Evolutionary conservation across 1,140 invertebrate genomes (phyloP).

Genomic region (Batillaria attramentaria): DNA sequence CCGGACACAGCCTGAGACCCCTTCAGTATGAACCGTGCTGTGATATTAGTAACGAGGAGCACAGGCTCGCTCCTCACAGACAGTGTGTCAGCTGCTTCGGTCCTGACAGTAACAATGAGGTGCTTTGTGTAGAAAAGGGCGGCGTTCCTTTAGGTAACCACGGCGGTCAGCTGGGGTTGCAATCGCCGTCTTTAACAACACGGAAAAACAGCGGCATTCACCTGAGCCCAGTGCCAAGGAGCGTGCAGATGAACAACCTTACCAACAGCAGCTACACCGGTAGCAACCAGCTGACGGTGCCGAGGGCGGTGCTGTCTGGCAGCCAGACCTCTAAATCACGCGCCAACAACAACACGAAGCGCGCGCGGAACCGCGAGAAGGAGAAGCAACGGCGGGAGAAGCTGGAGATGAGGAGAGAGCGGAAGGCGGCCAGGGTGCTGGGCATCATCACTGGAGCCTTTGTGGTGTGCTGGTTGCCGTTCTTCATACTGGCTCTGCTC

Average conservation of each 20-base stretch:
- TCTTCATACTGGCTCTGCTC: conserved; percentile 69
- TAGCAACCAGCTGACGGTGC: conserved; percentile 41
- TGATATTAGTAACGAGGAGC: too few species aligned
- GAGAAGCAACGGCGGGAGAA: conserved; percentile 66
- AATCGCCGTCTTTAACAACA: neutral
- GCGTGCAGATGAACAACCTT: conserved; percentile 28
- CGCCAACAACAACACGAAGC: conserved; percentile 56
- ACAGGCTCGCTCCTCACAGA: too few species aligned
- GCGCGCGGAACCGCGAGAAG: conserved; percentile 50
- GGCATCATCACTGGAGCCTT: conserved; percentile 73
- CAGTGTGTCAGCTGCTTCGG: too few species aligned
- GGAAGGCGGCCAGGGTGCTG: conserved; percentile 73
- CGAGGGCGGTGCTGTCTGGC: conserved; percentile 38
- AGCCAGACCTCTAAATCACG: conserved; percentile 38
- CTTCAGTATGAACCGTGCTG: too few species aligned
- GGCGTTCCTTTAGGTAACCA: too few species aligned
- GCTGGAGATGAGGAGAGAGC: conserved; percentile 72
- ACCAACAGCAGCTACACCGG: conserved; percentile 28
- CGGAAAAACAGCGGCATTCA: neutral
- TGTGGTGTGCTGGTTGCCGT: conserved; percentile 71
- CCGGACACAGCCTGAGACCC: too few species aligned
- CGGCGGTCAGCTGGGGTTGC: too few species aligned
- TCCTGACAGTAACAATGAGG: too few species aligned
- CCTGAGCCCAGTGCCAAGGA: conserved; percentile 22
- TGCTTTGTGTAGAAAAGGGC: too few species aligned